phyloP scores from a whole-genome alignment of 2,888 invertebrate genomes.

The Scaptomyza cyrtandrae region DNA sequence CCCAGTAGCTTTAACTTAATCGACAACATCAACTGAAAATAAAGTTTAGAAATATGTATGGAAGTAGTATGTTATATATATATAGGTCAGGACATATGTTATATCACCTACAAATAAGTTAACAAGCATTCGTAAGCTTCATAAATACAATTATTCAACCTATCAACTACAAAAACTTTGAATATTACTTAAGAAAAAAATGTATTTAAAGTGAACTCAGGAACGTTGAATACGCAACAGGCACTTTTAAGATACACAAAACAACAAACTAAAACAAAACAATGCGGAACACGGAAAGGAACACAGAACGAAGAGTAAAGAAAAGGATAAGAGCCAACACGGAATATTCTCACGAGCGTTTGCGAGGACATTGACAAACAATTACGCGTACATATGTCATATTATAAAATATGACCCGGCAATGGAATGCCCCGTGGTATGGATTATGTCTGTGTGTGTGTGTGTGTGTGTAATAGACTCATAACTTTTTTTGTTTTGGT shows the following conservation, averaged over 20 bases:
- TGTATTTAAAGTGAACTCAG: constrained; percentile 10
- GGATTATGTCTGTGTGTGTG: constrained; percentile 74
- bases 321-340: constrained; percentile 37
- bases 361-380: constrained; percentile 75
- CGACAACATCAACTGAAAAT: too few relatives aligned
- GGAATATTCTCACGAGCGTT: constrained; percentile 74
- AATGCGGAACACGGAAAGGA: constrained; percentile 1
- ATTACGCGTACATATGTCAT: constrained; percentile 74
- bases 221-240: constrained; percentile 40
- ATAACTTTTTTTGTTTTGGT: constrained; percentile 61
- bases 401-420: constrained; percentile 6
- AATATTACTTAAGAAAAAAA: not conserved
- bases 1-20: too few relatives aligned
- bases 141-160: not conserved
- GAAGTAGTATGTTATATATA: too few relatives aligned
- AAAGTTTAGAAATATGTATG: too few relatives aligned
- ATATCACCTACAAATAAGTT: too few relatives aligned
- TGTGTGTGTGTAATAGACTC: constrained; percentile 72
- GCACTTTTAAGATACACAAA: constrained; percentile 21
- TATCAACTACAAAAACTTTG: constrained; percentile 9
- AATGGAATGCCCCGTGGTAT: constrained; percentile 40
- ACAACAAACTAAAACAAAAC: constrained; percentile 28
- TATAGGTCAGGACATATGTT: not conserved
- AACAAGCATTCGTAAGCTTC: too few relatives aligned
- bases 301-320: constrained; percentile 4